Conservation (phyloP, 2,888 invertebrate genomes). For the Xestia xanthographa region DNA sequence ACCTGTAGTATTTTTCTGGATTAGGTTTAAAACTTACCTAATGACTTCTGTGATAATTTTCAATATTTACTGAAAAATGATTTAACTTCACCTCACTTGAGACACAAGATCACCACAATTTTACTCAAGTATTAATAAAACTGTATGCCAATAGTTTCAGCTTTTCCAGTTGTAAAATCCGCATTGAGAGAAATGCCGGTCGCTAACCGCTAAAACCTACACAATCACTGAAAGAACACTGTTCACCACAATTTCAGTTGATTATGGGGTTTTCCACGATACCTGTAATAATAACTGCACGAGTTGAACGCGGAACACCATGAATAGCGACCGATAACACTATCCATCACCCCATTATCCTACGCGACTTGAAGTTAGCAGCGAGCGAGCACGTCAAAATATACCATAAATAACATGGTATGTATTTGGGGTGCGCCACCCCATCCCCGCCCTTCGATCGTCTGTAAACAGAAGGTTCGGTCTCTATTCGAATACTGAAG, state of each 20-base stretch:
- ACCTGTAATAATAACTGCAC: slow-evolving; percentile 80
- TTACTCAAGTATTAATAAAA: slow-evolving; percentile 55
- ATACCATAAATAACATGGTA: slow-evolving; percentile 88
- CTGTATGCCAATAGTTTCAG: slow-evolving; percentile 54
- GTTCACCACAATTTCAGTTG: slow-evolving; percentile 68
- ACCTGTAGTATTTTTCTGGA: slow-evolving; percentile 1
- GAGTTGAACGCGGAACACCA: slow-evolving; percentile 82
- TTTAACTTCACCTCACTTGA: slow-evolving; percentile 69
- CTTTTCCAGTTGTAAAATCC: slow-evolving; percentile 69
- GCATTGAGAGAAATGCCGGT: slow-evolving; percentile 79
- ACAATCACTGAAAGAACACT: slow-evolving; percentile 73
- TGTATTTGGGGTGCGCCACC: slow-evolving; percentile 81
- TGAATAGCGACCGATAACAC: slow-evolving; percentile 89
- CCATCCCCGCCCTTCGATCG: slow-evolving; percentile 79
- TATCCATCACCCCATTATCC: slow-evolving; percentile 90
- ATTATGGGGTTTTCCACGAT: slow-evolving; percentile 80
- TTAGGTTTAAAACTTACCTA: slow-evolving; percentile 62
- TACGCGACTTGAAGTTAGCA: slow-evolving; percentile 87
- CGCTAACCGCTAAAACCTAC: slow-evolving; percentile 60
- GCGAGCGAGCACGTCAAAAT: slow-evolving; percentile 88
- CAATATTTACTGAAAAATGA: slow-evolving; percentile 24
- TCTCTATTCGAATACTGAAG: slow-evolving; percentile 74
- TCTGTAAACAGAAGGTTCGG: slow-evolving; percentile 73
- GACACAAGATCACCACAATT: slow-evolving; percentile 62
- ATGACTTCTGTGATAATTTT: slow-evolving; percentile 39